phyloP scores from a whole-genome alignment of 2,888 invertebrate genomes.

The Autographa pulchrina region DNA sequence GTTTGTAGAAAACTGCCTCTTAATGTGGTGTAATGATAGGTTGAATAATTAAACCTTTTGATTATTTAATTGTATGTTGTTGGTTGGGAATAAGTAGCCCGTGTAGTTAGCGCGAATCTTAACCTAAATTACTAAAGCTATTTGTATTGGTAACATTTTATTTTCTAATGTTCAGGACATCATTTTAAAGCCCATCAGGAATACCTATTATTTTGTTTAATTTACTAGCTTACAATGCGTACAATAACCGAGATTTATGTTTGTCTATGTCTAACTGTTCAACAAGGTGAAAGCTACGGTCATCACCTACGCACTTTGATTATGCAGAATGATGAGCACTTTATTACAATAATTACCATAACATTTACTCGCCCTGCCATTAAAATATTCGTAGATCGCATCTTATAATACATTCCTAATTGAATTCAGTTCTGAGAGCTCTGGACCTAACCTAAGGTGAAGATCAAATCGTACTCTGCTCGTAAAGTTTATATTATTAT shows the following conservation, averaged over 20 bases:
- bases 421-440: neutral
- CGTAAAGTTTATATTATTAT: neutral
- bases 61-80: neutral
- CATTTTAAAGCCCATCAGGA: too few species aligned
- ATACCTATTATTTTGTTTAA: too few species aligned
- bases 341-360: neutral
- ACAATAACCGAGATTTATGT: neutral
- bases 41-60: neutral
- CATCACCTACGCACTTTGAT: neutral
- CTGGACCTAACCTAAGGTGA: neutral
- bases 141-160: too few species aligned
- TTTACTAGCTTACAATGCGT: too few species aligned
- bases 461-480: neutral
- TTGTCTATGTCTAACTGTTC: neutral
- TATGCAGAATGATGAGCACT: neutral
- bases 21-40: conserved; percentile 30
- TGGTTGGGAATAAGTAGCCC: neutral
- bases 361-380: neutral
- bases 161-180: too few species aligned
- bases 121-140: too few species aligned
- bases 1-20: conserved; percentile 57
- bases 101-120: too few species aligned
- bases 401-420: neutral
- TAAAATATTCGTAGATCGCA: neutral
- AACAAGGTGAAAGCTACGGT: neutral